phyloP scores from a whole-genome alignment of 2,888 invertebrate genomes.

The Anagyrus pseudococci region DNA sequence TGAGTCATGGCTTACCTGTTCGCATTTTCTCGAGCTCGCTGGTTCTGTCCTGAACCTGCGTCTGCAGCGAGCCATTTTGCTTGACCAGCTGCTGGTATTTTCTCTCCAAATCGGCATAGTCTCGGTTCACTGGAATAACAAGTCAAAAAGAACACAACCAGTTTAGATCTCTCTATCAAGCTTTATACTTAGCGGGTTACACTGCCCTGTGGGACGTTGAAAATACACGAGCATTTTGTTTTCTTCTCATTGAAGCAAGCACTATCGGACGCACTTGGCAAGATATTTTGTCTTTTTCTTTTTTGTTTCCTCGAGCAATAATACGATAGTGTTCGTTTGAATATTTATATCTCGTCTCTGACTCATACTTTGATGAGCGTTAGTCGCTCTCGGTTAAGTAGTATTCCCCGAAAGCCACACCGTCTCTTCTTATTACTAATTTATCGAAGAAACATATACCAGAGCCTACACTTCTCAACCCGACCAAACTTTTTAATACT shows the following conservation, averaged over 20 bases:
- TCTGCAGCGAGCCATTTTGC: slow-evolving; percentile 68
- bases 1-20: slow-evolving; percentile 59
- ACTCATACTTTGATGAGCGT: too few relatives aligned
- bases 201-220: neutral
- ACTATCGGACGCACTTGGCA: too few relatives aligned
- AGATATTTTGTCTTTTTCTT: too few relatives aligned
- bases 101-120: slow-evolving; percentile 70
- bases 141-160: neutral
- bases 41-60: slow-evolving; percentile 70
- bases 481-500: too few relatives aligned
- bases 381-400: too few relatives aligned
- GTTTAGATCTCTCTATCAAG: neutral
- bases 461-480: too few relatives aligned
- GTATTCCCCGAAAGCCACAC: too few relatives aligned
- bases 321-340: too few relatives aligned
- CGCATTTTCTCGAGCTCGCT: slow-evolving; percentile 67
- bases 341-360: too few relatives aligned
- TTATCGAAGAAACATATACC: too few relatives aligned
- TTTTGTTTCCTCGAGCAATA: neutral
- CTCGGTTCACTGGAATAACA: slow-evolving; percentile 58
- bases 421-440: too few relatives aligned
- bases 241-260: neutral
- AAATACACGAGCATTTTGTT: neutral
- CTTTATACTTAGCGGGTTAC: too few relatives aligned
- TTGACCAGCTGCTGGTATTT: slow-evolving; percentile 68